phyloP scores from a whole-genome alignment of 2,888 invertebrate species.

The Hypena proboscidalis region DNA sequence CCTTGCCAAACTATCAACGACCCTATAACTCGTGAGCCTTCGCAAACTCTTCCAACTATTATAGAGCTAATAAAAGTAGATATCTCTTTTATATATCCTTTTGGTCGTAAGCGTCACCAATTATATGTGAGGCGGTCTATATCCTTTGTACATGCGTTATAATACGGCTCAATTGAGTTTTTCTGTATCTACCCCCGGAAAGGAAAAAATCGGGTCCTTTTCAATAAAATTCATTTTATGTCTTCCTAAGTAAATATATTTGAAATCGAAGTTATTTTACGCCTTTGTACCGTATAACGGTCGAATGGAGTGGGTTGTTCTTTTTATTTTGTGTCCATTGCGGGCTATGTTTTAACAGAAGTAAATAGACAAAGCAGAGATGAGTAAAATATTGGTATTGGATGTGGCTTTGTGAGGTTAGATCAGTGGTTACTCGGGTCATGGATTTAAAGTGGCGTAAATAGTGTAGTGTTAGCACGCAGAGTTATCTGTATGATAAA shows the following conservation, averaged over 20 bases:
- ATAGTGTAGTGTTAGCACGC: no score
- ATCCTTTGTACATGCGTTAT: constrained; percentile 3
- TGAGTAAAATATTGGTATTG: no score
- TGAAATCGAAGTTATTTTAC: constrained; percentile 59
- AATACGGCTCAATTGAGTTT: not conserved
- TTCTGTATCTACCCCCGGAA: constrained; percentile 5
- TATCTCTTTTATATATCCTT: constrained; percentile 8
- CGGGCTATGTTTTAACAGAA: not conserved
- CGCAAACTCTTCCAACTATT: not conserved
- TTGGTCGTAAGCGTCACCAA: constrained; percentile 6
- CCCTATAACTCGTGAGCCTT: not conserved
- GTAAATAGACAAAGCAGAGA: no score
- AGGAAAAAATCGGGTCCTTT: constrained; percentile 44
- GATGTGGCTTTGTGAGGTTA: no score
- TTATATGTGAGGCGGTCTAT: constrained; percentile 7
- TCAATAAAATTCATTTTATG: constrained; percentile 59
- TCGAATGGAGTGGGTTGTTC: not conserved
- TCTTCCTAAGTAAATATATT: constrained; percentile 62
- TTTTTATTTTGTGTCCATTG: not conserved
- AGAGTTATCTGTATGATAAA: no score
- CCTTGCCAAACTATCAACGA: not conserved
- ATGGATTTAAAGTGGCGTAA: no score
- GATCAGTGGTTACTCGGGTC: no score
- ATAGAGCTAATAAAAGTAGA: constrained; percentile 1
- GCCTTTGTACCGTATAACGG: constrained; percentile 13